These are phyloP conservation scores for Carapus acus DNA, from an alignment of 2,797 vertebrate species.

Conservation along the genomic window DNA sequence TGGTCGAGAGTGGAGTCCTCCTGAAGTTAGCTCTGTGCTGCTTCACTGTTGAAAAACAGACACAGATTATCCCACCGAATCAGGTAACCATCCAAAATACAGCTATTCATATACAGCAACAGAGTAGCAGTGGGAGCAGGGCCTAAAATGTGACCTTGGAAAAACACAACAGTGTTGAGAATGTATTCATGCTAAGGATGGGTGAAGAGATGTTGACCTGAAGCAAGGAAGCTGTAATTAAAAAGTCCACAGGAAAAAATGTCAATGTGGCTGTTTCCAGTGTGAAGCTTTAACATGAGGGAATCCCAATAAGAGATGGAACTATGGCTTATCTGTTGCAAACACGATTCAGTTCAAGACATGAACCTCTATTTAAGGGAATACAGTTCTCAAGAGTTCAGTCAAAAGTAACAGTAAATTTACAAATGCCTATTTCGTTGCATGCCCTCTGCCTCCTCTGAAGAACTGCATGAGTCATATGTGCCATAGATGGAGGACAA, in stretches of 20 bases:
- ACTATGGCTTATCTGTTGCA: constrained; percentile 24
- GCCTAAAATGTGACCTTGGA: constrained; percentile 73
- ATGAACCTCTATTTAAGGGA: constrained; percentile 24
- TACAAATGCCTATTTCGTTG: constrained; percentile 15
- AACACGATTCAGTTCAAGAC: constrained; percentile 8
- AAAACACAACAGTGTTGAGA: constrained; percentile 59
- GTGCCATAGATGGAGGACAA: constrained; percentile 59
- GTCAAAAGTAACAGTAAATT: constrained; percentile 18
- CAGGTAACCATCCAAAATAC: constrained; percentile 25
- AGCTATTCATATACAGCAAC: constrained; percentile 26
- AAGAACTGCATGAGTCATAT: constrained; percentile 66
- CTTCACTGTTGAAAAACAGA: constrained; percentile 57
- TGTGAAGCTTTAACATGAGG: constrained; percentile 31
- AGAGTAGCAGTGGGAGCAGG: constrained; percentile 33
- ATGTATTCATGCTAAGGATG: constrained; percentile 26
- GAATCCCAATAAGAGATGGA: constrained; percentile 26
- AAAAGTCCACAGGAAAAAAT: constrained; percentile 21
- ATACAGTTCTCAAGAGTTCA: constrained; percentile 3
- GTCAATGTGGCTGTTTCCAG: constrained; percentile 37
- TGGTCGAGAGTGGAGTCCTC: constrained; percentile 54
- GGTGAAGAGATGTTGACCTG: constrained; percentile 44
- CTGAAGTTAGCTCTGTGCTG: constrained; percentile 58
- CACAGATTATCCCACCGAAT: constrained; percentile 53
- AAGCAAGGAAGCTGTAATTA: constrained; percentile 42
- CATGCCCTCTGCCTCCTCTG: constrained; percentile 23